Base-by-base conservation (phyloP, 2,113 vertebrate genomes). In the Archocentrus centrarchus region DNA sequence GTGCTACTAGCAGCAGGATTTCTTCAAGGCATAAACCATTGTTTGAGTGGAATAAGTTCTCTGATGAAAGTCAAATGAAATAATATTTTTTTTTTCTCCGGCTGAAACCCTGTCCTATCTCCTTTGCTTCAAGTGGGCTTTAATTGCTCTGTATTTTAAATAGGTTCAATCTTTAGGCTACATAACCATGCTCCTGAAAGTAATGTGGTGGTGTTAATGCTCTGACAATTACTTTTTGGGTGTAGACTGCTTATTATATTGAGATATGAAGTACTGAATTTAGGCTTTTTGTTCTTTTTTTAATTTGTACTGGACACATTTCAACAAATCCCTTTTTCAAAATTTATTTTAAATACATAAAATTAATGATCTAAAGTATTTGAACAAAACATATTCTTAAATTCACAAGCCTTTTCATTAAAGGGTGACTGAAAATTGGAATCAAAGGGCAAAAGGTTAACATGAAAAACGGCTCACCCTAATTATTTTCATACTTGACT, bases 401-500 rank as follows among this genome's bases (percentile, higher is more conserved):
- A 30, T 41, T 22, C 9, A 47, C 9, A 9, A 11, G 3, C 2
- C 6, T 77, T 6, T 47, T 60, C 60, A 32, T 59, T 58, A 47
- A 27, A 37, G 18, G 39, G 57, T 1, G 27, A 30, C 30, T 59
- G 57, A 88, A 85, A 87, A 78, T 61, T 76, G 20, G 66, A n/a
- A 39, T 50, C n/a, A 60, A 77, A 92, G 78, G 75, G 37, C 64
- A 60, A 88, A 84, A 80, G 85, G 77, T 89, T 44, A 57, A 37
- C 11, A 7, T 59, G 80, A 68, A 50, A 80, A 32, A 53, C 7
- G 61, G 84, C 90, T 88, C 87, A 59, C 85, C 37, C 91, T 95
- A 89, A 62, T 96, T 96, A 95, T 96, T 97, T 96, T 96, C 90
- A 95, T 94, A 92, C 93, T 92, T 89, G 81, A 80, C 86, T 93